Base-by-base conservation (phyloP, 2,113 vertebrate species). In the Pangasianodon hypophthalmus region DNA sequence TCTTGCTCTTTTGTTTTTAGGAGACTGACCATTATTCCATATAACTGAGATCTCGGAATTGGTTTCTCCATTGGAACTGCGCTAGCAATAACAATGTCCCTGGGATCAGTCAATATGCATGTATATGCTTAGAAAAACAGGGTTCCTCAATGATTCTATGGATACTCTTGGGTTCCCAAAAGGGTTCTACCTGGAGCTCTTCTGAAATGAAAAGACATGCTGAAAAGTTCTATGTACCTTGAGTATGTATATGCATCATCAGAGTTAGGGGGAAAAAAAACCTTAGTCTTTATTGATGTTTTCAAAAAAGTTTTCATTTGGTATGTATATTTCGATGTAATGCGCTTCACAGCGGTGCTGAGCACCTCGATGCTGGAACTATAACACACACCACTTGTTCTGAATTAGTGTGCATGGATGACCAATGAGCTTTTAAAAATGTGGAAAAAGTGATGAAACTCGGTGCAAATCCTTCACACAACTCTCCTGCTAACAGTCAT, bases 381-480 rank as follows among this genome's bases (percentile, higher is more conserved):
- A n/a, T 26, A 26, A 41, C 18, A 37, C 54, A 60, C 8, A 13
- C 32, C 32, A 41, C 81, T 41, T 58, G 52, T 13, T 37, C 14
- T 21, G 32, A 84, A 60, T 84, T 60, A 6, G 54, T 41, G 32
- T 41, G 18, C 19, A 26, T 26, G 19, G 8, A 83, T 41, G 32
- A 83, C 18, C 52, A 21, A 83, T 58, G 29, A 60, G 81, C 18
- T 24, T 54, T 81, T 81, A 56, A 37, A 60, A 32, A 41, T 83
- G 19, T 56, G 16, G 46, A 37, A 82, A 56, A 82, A 54, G 14
- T 83, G 80, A 83, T 83, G 80, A 83, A 83, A 83, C 52, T 16
- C 52, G 9, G 3, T 83, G 80, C 52, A 56, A 83, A 83, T 13
- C 26, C 26, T n/a, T 29, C 11, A 18, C 26, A 48, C 46, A 37